Base-by-base conservation (phyloP, 2,888 invertebrate species). In the Xestobium rufovillosum region DNA sequence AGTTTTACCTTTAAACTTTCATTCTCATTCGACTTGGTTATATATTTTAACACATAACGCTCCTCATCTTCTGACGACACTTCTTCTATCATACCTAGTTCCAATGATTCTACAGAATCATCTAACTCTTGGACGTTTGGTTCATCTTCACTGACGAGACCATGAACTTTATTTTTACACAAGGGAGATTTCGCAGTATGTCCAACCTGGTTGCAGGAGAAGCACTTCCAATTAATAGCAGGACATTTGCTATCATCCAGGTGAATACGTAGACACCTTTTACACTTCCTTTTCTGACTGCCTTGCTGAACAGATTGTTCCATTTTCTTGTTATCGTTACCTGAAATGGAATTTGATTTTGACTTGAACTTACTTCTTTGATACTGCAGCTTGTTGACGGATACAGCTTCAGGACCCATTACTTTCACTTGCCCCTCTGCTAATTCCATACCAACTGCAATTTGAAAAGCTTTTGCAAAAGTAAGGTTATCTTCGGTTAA, bases 141-240 rank as follows among this genome's bases (percentile, higher is more conserved):
- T n/a, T n/a, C n/a, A n/a, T n/a, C n/a, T n/a, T n/a, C n/a, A n/a
- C n/a, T n/a, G n/a, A n/a, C n/a, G n/a, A n/a, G n/a, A n/a, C n/a
- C n/a, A n/a, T 16, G 31, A 17, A 31, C 31, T 11, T 15, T 9
- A 11, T 31, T 31, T 14, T 31, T 36, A n/a, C 34, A 36, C 14
- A 32, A 14, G 4, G n/a, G 4, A 12, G 36, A 39, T 26, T 40
- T 42, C 4, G 42, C 39, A 9, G 42, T 40, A 34, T 44, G 42
- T 3, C 37, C 44, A 13, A 26, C 34, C 14, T 26, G n/a, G 4
- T 16, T 3, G 9, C 14, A 31, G 9, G 17, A 10, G 25, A 17
- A 35, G 29, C 36, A 40, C 16, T 43, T 39, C 36, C 40, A 43
- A 26, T 34, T 31, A 11, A 31, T 16, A 11, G 14, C 14, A 15